phyloP scores from a whole-genome alignment of 2,113 vertebrate genomes.

The Hemicordylus capensis region DNA sequence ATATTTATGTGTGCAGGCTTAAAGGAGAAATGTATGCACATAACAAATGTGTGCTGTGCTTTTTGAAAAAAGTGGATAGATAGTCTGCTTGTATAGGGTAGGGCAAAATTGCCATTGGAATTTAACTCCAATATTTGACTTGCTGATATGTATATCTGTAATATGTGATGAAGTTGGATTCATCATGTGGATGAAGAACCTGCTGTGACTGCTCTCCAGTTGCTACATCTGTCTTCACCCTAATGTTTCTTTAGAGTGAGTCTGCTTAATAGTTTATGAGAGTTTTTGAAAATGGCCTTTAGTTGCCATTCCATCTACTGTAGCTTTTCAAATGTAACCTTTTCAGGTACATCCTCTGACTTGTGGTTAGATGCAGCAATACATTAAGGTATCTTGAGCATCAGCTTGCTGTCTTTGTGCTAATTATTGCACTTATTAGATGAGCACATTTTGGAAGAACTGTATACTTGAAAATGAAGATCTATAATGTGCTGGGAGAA shows the following conservation, averaged over 20 bases:
- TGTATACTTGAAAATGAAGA: constrained; percentile 16
- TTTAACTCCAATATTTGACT: no score
- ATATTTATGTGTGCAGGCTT: background rate
- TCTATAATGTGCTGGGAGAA: constrained; percentile 10
- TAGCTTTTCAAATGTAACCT: background rate
- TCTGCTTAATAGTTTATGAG: background rate
- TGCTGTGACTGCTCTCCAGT: background rate
- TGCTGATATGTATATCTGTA: background rate
- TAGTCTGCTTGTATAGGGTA: no score
- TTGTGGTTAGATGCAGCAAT: background rate
- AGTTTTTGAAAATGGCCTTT: background rate
- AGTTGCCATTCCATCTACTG: background rate
- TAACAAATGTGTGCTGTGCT: background rate
- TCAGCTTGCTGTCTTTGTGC: background rate
- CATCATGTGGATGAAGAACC: background rate
- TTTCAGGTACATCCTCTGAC: background rate
- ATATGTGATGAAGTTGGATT: background rate
- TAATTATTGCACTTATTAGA: constrained; percentile 27
- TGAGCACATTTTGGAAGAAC: constrained; percentile 4
- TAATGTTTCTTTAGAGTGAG: background rate
- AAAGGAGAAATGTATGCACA: no score
- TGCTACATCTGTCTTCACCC: background rate
- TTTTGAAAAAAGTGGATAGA: background rate
- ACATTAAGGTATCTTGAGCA: background rate
- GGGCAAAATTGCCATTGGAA: background rate